Conservation (phyloP, 2,113 vertebrate species). For the Talpa occidentalis region DNA sequence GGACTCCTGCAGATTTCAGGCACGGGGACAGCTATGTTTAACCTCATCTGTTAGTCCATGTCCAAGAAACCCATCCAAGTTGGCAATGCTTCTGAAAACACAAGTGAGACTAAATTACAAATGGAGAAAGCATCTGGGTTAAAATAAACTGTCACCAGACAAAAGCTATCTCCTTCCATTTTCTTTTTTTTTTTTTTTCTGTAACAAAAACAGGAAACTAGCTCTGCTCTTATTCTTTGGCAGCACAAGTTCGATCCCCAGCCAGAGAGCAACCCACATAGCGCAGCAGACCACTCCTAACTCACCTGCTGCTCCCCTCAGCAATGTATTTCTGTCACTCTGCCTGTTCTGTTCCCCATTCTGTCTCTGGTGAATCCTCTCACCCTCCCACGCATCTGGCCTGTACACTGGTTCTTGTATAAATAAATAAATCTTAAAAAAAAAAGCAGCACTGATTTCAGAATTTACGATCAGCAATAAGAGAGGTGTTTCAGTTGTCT, state of each 20-base stretch:
- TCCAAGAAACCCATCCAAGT: constrained; percentile 82
- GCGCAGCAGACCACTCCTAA: no score
- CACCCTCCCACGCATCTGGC: no score
- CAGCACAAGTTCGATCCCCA: no score
- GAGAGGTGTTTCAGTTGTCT: neutral
- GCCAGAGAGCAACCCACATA: no score
- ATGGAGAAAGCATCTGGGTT: constrained; percentile 81
- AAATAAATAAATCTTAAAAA: no score
- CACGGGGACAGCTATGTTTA: constrained; percentile 86
- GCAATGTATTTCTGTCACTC: no score
- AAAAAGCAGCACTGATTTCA: neutral
- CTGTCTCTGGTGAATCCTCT: no score
- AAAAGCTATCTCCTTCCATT: constrained; percentile 76
- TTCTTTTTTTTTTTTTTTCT: constrained; percentile 65
- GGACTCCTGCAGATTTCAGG: constrained; percentile 78
- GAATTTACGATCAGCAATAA: constrained; percentile 31
- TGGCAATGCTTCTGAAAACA: constrained; percentile 85
- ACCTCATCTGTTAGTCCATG: constrained; percentile 76
- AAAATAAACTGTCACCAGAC: constrained; percentile 86
- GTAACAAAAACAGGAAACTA: constrained; percentile 47
- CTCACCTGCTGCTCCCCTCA: no score
- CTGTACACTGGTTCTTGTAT: no score
- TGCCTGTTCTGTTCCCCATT: no score
- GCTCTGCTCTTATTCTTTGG: constrained; percentile 81
- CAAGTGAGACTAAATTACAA: constrained; percentile 80